Evolutionary conservation across 2,113 vertebrate genomes (phyloP).

Genomic region (Rostratula benghalensis): DNA sequence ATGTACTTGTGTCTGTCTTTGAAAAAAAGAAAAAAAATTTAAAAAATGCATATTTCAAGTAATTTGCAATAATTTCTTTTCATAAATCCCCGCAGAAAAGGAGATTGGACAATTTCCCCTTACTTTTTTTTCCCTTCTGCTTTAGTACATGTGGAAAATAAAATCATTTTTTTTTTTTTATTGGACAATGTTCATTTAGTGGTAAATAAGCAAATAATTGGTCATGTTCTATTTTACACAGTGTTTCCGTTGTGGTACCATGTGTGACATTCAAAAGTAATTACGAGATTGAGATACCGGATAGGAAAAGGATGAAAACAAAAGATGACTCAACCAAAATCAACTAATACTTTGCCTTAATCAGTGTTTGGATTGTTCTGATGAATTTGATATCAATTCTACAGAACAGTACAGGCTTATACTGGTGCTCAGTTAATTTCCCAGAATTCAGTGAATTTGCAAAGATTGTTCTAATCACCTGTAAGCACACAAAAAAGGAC

Average conservation of each 20-base stretch:
- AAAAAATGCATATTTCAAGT: neutral
- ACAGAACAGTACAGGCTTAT: neutral
- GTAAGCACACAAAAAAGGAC: neutral
- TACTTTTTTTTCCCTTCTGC: neutral
- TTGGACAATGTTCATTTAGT: constrained; percentile 14
- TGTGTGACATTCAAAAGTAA: constrained; percentile 2
- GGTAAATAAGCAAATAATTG: constrained; percentile 53
- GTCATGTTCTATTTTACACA: constrained; percentile 18
- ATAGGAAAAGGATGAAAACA: constrained; percentile 24
- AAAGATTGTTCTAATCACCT: neutral
- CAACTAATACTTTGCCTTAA: constrained; percentile 27
- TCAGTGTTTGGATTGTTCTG: constrained; percentile 31
- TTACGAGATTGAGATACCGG: neutral
- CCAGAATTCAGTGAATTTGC: neutral
- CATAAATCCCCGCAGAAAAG: neutral
- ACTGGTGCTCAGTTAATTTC: neutral
- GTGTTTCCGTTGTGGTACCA: constrained; percentile 11
- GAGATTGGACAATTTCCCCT: neutral
- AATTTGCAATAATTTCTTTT: neutral
- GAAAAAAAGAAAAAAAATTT: neutral
- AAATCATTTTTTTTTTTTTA: neutral
- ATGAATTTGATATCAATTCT: neutral
- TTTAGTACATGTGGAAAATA: constrained; percentile 6
- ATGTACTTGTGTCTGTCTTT: neutral
- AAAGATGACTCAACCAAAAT: constrained; percentile 31